These are phyloP conservation scores for Tetramorium parvispinum DNA, from an alignment of 1,140 invertebrate genomes.

Conservation along the genomic window DNA sequence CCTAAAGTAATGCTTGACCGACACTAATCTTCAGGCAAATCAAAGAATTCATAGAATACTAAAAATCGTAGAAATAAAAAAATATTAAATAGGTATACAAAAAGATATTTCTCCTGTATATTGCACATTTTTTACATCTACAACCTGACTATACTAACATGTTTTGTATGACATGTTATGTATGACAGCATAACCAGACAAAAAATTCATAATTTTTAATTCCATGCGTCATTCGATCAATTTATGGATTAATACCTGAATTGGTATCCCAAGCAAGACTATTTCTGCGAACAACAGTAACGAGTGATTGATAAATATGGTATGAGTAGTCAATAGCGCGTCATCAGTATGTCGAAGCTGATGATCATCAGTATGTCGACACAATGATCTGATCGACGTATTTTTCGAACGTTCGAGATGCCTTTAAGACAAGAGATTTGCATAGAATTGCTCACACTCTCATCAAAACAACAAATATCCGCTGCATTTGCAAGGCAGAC, in stretches of 20 bases:
- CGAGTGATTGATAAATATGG: conserved; percentile 10
- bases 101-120: not conserved
- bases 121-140: not conserved
- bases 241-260: conserved; percentile 31
- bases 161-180: too few species aligned
- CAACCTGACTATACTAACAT: not conserved
- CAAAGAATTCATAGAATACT: not conserved
- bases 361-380: conserved; percentile 2
- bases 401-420: conserved; percentile 50
- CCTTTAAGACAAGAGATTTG: conserved; percentile 40
- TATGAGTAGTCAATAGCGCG: not conserved
- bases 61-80: not conserved
- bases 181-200: conserved; percentile 21
- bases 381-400: conserved; percentile 53
- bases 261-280: not conserved
- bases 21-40: not conserved
- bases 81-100: not conserved
- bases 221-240: not conserved
- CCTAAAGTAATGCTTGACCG: not conserved
- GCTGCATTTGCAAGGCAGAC: not conserved
- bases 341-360: not conserved
- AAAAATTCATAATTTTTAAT: conserved; percentile 25
- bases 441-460: conserved; percentile 49
- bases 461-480: conserved; percentile 72
- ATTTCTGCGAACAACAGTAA: conserved; percentile 25